Conservation (phyloP, 1,140 invertebrate species). For the Chironomus striatipennis region DNA sequence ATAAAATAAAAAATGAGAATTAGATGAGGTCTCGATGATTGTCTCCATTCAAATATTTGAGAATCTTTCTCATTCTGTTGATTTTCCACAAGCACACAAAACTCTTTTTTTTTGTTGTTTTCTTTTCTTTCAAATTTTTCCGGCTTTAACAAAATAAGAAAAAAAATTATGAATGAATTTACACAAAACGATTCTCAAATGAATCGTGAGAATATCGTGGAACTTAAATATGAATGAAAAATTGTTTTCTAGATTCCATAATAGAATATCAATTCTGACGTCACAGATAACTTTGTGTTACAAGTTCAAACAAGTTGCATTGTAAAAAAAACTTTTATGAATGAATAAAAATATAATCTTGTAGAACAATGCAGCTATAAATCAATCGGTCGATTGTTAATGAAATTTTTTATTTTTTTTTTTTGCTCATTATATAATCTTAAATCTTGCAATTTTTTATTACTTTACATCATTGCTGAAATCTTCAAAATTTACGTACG, state of each 20-base stretch:
- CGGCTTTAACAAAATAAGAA: not conserved
- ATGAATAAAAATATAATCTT: not conserved
- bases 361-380: not conserved
- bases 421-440: no score
- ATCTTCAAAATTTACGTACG: no score
- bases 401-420: no score
- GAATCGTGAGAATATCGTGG: not conserved
- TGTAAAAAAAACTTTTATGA: constrained; percentile 19
- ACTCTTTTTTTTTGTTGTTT: not conserved
- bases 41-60: not conserved
- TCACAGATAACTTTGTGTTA: not conserved
- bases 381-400: constrained; percentile 18
- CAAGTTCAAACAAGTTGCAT: constrained; percentile 12
- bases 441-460: no score
- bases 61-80: not conserved
- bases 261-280: not conserved
- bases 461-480: no score
- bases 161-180: not conserved
- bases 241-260: no score
- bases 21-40: not conserved
- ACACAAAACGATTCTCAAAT: not conserved
- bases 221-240: not conserved
- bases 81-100: not conserved
- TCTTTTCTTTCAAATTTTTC: not conserved
- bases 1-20: constrained; percentile 6